A percentile compares a stretch with the other conserved stretches of the same genome.
Evolutionary conservation across 2,888 invertebrate genomes (phyloP).

Genomic region (Polia nebulosa): DNA sequence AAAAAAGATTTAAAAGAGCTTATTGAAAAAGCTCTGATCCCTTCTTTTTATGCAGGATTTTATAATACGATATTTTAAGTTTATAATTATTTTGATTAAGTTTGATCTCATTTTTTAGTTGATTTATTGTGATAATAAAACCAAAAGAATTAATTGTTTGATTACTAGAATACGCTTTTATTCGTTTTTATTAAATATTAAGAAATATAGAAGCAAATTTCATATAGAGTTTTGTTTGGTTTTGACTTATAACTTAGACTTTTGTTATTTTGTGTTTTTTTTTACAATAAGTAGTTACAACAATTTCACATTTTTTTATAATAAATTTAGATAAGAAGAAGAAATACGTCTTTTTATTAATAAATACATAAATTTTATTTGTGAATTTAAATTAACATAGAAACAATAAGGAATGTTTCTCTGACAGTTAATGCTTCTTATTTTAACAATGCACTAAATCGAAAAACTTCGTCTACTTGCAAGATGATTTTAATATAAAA

Average conservation of each 20-base stretch:
- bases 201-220: constrained; percentile 7
- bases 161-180: constrained; percentile 8
- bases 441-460: too few relatives aligned
- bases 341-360: not conserved
- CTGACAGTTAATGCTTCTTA: too few relatives aligned
- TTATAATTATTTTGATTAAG: constrained; percentile 9
- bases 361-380: too few relatives aligned
- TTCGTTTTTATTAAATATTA: not conserved
- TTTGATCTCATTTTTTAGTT: constrained; percentile 12
- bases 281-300: constrained; percentile 5
- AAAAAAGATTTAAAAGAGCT: constrained; percentile 7
- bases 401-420: too few relatives aligned
- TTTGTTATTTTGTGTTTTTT: constrained; percentile 6
- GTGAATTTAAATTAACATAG: too few relatives aligned
- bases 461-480: too few relatives aligned
- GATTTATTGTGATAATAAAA: constrained; percentile 3
- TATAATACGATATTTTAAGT: constrained; percentile 22
- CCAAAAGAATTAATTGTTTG: not conserved
- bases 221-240: constrained; percentile 2
- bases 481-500: too few relatives aligned
- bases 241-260: not conserved
- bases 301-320: constrained; percentile 6
- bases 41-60: constrained; percentile 16
- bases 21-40: constrained; percentile 14
- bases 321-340: constrained; percentile 13